Evolutionary conservation across 2,113 vertebrate genomes (phyloP).

Genomic region (Poeciliopsis prolifica): DNA sequence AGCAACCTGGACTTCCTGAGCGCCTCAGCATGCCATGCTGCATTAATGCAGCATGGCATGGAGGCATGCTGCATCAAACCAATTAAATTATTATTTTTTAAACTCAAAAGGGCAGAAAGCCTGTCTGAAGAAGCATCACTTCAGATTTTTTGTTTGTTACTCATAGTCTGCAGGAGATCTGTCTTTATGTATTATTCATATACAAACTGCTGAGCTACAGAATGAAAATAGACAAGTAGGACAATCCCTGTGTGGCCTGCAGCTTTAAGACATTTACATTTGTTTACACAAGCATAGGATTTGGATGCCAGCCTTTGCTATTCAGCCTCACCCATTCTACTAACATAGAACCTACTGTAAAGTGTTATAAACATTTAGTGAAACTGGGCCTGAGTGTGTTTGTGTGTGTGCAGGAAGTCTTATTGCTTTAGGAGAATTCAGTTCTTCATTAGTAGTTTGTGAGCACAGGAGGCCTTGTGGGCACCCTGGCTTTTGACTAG

Average conservation of each 20-base stretch:
- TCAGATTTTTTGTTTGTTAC: neutral
- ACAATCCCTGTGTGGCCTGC: neutral
- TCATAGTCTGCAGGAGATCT: neutral
- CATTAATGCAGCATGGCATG: no score
- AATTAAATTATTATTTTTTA: neutral
- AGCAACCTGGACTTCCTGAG: neutral
- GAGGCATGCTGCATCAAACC: no score
- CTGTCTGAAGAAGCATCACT: neutral
- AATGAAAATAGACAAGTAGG: neutral
- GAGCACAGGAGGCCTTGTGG: slow-evolving; percentile 51
- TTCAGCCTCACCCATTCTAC: slow-evolving; percentile 48
- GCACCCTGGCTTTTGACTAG: slow-evolving; percentile 62
- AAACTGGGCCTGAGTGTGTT: neutral
- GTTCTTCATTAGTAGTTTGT: slow-evolving; percentile 76
- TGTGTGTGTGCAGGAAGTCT: slow-evolving; percentile 50
- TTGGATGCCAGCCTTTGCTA: slow-evolving; percentile 55
- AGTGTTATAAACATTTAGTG: slow-evolving; percentile 2
- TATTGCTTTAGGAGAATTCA: slow-evolving; percentile 43
- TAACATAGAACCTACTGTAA: slow-evolving; percentile 59
- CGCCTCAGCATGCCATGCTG: neutral
- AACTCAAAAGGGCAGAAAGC: neutral
- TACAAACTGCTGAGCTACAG: neutral
- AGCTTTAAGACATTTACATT: slow-evolving; percentile 43
- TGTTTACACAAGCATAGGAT: slow-evolving; percentile 48
- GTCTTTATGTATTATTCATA: neutral